Base-by-base conservation (phyloP, 2,113 vertebrate genomes). In the Larimichthys polyactis region DNA sequence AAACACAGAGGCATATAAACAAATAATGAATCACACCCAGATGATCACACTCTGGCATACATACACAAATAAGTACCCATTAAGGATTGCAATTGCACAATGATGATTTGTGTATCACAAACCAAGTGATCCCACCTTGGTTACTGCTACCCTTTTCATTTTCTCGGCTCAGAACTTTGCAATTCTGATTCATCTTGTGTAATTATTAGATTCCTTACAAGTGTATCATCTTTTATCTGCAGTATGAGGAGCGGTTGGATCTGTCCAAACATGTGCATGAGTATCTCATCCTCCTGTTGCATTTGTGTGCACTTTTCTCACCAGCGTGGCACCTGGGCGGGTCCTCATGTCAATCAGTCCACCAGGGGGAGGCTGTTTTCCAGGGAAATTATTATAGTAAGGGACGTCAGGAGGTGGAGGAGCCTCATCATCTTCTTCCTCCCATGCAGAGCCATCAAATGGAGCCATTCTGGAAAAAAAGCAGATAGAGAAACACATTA, bases 321-420 rank as follows among this genome's bases (percentile, higher is more conserved):
- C 98, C 96, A 99, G 93, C 0, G 98, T 99, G 70, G 97, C 97
- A 58, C 97, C 95, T 6, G 93, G 93, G 58, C 94, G 95, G 65
- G 91, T 93, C 85, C 98, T 92, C 97, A 99, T 96, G 92, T 99
- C 98, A 78, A 99, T 94, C 0, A 99, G 94, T 0, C 98, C 98
- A 17, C 98, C 98, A 0, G 97, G 95, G 51, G 98, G 98, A 32
- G 98, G 98, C 62, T 99, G 98, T 92, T 99, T 99, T 60, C 97
- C 97, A 0, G 98, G 98, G 84, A 99, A 99, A 83, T 99, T 97
- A 5, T 99, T 99, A 89, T 99, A 99, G 91, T 99, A 99, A 2
- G 98, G 97, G 79, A 99, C 98, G 3, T 99, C 98, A 0, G 95
- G 89, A 5, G 96, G 93, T 2, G 97, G 96, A 57, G 95, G 94